A percentile compares a stretch with the other conserved stretches of the same genome.
phyloP scores from a whole-genome alignment of 2,797 vertebrate species.

The Anomalospiza imberbis region DNA sequence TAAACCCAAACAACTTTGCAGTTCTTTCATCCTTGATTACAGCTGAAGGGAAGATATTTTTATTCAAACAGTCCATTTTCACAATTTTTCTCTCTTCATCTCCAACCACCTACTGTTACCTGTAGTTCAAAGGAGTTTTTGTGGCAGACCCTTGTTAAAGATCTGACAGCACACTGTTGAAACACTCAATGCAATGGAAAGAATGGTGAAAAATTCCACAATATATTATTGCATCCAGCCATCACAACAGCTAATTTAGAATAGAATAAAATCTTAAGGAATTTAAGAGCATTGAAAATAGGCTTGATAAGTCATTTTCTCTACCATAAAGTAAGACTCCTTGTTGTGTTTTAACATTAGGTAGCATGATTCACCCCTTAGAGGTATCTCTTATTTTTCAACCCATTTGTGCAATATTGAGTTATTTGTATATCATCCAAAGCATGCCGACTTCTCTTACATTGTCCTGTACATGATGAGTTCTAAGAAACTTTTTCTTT shows the following conservation, averaged over 20 bases:
- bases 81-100: neutral
- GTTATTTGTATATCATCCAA: neutral
- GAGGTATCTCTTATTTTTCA: neutral
- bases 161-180: neutral
- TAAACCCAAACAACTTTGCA: neutral
- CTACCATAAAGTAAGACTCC: neutral
- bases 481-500: neutral
- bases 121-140: neutral
- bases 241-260: neutral
- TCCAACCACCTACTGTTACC: neutral
- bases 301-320: neutral
- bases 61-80: neutral
- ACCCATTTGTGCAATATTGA: neutral
- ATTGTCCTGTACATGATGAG: neutral
- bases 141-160: neutral
- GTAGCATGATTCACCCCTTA: neutral
- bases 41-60: neutral
- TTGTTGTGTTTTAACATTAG: neutral
- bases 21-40: neutral
- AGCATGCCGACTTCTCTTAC: neutral
- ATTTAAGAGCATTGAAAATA: neutral
- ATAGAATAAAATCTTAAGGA: neutral
- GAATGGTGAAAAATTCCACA: neutral
- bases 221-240: neutral
- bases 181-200: neutral